Percentiles rank a stretch among this genome's conserved stretches.
phyloP scores from a whole-genome alignment of 2,113 vertebrate species.

The Mesocricetus auratus region DNA sequence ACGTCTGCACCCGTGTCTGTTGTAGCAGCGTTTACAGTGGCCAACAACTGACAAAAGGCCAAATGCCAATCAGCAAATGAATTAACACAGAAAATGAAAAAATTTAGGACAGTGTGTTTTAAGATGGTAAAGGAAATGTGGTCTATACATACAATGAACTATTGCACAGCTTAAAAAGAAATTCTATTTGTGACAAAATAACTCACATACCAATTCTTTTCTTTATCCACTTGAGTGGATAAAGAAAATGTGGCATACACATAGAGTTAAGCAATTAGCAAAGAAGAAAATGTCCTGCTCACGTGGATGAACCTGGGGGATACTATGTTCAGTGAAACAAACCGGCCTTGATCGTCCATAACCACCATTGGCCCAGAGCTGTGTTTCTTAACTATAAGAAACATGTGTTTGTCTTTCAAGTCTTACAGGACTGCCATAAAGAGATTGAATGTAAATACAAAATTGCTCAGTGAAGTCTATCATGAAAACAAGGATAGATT shows the following conservation, averaged over 20 bases:
- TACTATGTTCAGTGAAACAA: background rate
- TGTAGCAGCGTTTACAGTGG: too few species aligned
- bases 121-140: background rate
- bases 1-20: background rate
- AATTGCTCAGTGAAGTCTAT: background rate
- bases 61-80: background rate
- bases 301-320: background rate
- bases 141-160: accelerated
- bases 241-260: background rate
- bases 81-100: background rate
- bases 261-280: too few species aligned
- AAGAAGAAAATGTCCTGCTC: background rate
- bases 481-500: background rate
- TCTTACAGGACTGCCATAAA: background rate
- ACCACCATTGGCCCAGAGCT: background rate
- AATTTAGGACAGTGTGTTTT: background rate
- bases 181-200: background rate
- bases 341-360: too few species aligned
- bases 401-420: background rate
- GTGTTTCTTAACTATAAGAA: background rate
- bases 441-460: background rate
- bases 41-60: background rate
- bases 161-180: background rate
- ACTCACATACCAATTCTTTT: background rate
- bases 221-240: too few species aligned